Evolutionary conservation across 2,888 invertebrate species (phyloP).

Genomic region (Leptopilina myrica): DNA sequence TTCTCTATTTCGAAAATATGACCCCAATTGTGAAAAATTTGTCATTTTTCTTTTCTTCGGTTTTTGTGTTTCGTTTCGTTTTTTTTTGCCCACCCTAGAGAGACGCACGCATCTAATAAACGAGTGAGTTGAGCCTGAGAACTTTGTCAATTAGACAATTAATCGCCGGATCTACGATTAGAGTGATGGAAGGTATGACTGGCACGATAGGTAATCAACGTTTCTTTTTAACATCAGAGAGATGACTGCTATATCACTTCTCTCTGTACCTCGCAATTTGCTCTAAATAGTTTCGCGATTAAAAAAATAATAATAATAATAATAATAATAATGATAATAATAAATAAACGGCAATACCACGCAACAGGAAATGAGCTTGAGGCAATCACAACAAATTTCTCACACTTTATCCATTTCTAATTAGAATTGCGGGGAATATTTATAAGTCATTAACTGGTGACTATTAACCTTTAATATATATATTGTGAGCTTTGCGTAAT

Average conservation of each 20-base stretch:
- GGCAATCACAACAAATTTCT: constrained; percentile 9
- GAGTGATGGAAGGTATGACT: constrained; percentile 19
- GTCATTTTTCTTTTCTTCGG: too few relatives aligned
- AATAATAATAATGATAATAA: too few relatives aligned
- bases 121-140: constrained; percentile 68
- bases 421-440: constrained; percentile 23
- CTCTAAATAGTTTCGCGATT: constrained; percentile 4
- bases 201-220: constrained; percentile 27
- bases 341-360: too few relatives aligned
- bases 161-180: constrained; percentile 60
- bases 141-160: constrained; percentile 75
- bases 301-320: neutral
- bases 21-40: too few relatives aligned
- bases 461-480: neutral
- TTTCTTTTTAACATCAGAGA: neutral
- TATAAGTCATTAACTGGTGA: neutral
- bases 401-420: constrained; percentile 43
- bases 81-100: too few relatives aligned
- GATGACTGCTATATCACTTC: constrained; percentile 18
- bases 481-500: constrained; percentile 31
- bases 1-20: too few relatives aligned
- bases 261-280: constrained; percentile 15
- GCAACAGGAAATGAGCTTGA: constrained; percentile 24
- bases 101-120: too few relatives aligned
- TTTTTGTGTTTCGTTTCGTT: too few relatives aligned